These are phyloP conservation scores for Philopedon plagiatum DNA, from an alignment of 2,888 invertebrate species.

Conservation along the genomic window DNA sequence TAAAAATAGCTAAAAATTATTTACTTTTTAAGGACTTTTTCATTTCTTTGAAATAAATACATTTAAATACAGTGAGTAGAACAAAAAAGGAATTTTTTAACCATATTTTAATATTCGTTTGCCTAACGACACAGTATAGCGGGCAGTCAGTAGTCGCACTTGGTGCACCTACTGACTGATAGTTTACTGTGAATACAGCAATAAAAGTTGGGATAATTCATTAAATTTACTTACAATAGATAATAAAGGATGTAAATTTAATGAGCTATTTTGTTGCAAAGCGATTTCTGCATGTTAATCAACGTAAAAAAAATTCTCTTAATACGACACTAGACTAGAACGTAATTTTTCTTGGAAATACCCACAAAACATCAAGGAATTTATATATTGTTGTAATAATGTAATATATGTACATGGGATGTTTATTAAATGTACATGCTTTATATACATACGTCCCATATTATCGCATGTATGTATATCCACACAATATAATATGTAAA, in stretches of 20 bases:
- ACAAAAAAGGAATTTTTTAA: neutral
- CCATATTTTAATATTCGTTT: neutral
- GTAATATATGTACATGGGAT: too few relatives aligned
- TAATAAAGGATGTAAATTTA: neutral
- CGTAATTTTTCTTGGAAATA: neutral
- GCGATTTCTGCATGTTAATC: constrained; percentile 35
- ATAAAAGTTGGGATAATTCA: neutral
- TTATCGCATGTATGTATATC: too few relatives aligned
- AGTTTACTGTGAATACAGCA: neutral
- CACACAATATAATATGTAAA: too few relatives aligned
- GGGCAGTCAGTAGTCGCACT: neutral
- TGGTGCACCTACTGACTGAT: neutral
- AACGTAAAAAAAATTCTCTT: neutral
- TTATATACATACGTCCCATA: too few relatives aligned
- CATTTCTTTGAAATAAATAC: constrained; percentile 4
- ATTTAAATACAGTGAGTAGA: constrained; percentile 7
- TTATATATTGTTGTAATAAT: too few relatives aligned
- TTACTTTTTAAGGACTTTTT: neutral
- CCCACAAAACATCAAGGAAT: too few relatives aligned
- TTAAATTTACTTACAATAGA: neutral
- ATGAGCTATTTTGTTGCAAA: neutral
- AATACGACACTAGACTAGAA: constrained; percentile 13
- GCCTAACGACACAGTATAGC: neutral
- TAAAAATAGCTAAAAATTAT: neutral
- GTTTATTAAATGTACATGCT: too few relatives aligned